These are phyloP conservation scores for Schizotus pectinicornis DNA, from an alignment of 2,888 invertebrate species.

Conservation along the genomic window DNA sequence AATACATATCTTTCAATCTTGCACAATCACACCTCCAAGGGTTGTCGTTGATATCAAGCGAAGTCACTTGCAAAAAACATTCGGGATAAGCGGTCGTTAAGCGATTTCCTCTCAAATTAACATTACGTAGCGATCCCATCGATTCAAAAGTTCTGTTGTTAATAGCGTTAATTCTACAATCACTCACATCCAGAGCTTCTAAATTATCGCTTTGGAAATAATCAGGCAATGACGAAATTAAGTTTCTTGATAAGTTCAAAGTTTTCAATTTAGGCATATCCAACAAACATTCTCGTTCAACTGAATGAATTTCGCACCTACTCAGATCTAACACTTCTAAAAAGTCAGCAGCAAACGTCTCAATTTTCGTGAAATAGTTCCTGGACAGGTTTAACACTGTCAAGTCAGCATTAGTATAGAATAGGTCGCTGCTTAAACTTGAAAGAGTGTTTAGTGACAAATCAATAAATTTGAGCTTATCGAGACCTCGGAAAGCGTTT, in stretches of 20 bases:
- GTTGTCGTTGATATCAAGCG: constrained; percentile 72
- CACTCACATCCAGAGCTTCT: constrained; percentile 65
- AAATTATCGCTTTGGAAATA: constrained; percentile 67
- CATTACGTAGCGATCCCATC: constrained; percentile 65
- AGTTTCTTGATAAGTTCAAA: constrained; percentile 71
- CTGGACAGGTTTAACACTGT: constrained; percentile 68
- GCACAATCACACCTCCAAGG: constrained; percentile 79
- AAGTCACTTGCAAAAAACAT: constrained; percentile 67
- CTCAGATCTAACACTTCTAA: constrained; percentile 67
- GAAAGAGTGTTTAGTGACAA: constrained; percentile 74
- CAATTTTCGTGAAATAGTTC: constrained; percentile 68
- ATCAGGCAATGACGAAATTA: constrained; percentile 67
- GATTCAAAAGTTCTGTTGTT: constrained; percentile 68
- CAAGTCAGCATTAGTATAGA: constrained; percentile 67
- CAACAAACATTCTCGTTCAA: constrained; percentile 65
- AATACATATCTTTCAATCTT: constrained; percentile 67
- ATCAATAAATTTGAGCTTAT: constrained; percentile 67
- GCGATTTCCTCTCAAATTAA: constrained; percentile 75
- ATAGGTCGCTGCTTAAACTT: constrained; percentile 64
- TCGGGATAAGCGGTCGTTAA: constrained; percentile 67
- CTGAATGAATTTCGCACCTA: constrained; percentile 68
- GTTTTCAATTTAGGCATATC: constrained; percentile 65
- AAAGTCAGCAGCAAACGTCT: constrained; percentile 65
- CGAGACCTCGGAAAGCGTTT: constrained; percentile 67
- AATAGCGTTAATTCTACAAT: constrained; percentile 66